Evolutionary conservation across 2,113 vertebrate species (phyloP).

Genomic region (Alosa alosa): DNA sequence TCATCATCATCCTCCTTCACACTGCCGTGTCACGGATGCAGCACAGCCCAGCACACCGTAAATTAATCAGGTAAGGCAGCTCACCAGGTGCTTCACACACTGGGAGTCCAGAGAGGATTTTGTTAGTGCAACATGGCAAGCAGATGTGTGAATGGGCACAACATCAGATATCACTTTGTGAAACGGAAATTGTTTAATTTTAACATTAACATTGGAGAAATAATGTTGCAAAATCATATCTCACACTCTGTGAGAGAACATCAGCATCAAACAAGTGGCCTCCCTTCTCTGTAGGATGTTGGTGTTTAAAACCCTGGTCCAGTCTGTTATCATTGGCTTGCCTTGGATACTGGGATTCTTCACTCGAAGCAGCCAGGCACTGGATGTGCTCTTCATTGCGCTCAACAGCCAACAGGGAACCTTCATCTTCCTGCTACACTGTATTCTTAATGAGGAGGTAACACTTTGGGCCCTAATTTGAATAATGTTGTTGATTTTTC

Average conservation of each 20-base stretch:
- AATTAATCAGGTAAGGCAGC: too few relatives aligned
- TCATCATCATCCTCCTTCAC: constrained; percentile 61
- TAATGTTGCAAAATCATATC: too few relatives aligned
- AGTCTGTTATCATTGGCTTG: constrained; percentile 66
- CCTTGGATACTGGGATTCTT: constrained; percentile 64
- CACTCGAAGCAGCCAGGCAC: constrained; percentile 55
- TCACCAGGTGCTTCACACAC: too few relatives aligned
- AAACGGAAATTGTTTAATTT: too few relatives aligned
- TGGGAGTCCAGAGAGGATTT: too few relatives aligned
- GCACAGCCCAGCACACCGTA: constrained; percentile 55
- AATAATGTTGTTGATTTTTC: too few relatives aligned
- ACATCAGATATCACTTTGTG: too few relatives aligned
- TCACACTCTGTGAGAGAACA: neutral
- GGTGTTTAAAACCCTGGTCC: constrained; percentile 65
- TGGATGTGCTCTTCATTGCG: constrained; percentile 58
- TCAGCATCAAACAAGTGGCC: too few relatives aligned
- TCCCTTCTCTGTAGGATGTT: constrained; percentile 49
- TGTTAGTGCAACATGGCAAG: constrained; percentile 18
- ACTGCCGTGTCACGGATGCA: constrained; percentile 60
- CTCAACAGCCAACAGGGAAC: constrained; percentile 68
- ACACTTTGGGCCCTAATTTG: too few relatives aligned
- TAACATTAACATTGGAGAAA: too few relatives aligned
- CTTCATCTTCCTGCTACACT: constrained; percentile 52
- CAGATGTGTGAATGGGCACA: too few relatives aligned
- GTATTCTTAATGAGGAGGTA: constrained; percentile 70